Evolutionary conservation across 2,113 vertebrate genomes (phyloP).

Genomic region (Aptenodytes patagonicus): DNA sequence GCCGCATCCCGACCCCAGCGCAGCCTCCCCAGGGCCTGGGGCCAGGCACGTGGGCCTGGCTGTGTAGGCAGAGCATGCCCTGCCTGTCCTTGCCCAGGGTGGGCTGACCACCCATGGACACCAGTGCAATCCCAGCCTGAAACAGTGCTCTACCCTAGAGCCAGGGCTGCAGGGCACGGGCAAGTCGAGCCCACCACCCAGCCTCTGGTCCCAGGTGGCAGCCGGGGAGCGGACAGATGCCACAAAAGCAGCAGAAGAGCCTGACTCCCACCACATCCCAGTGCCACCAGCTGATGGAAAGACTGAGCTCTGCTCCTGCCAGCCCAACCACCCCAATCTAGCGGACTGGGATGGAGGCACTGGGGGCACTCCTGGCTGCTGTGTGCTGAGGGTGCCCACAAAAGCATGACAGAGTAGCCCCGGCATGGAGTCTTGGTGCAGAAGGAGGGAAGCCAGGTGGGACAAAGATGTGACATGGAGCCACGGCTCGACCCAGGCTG

Average conservation of each 20-base stretch:
- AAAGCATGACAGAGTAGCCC: neutral
- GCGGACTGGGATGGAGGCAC: accelerated
- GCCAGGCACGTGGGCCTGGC: accelerated
- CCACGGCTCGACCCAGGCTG: neutral
- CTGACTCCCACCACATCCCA: neutral
- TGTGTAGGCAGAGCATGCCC: neutral
- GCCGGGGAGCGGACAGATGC: neutral
- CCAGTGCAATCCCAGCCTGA: neutral
- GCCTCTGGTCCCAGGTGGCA: neutral
- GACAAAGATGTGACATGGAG: neutral
- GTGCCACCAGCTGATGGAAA: neutral
- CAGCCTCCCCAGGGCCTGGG: neutral
- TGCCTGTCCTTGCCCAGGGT: neutral
- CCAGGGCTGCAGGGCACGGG: neutral
- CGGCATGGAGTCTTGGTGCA: accelerated
- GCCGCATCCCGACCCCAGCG: neutral
- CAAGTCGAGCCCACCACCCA: neutral
- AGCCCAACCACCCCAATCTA: neutral
- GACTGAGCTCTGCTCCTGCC: neutral
- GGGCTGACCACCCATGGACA: neutral
- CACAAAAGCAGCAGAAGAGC: neutral
- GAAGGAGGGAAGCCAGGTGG: neutral
- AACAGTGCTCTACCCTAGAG: neutral
- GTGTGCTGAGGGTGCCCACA: neutral
- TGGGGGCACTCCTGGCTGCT: neutral